A percentile compares a stretch with the other conserved stretches of the same genome.
Evolutionary conservation across 1,140 invertebrate genomes (phyloP).

Genomic region (Phymorhynchus buccinoides): DNA sequence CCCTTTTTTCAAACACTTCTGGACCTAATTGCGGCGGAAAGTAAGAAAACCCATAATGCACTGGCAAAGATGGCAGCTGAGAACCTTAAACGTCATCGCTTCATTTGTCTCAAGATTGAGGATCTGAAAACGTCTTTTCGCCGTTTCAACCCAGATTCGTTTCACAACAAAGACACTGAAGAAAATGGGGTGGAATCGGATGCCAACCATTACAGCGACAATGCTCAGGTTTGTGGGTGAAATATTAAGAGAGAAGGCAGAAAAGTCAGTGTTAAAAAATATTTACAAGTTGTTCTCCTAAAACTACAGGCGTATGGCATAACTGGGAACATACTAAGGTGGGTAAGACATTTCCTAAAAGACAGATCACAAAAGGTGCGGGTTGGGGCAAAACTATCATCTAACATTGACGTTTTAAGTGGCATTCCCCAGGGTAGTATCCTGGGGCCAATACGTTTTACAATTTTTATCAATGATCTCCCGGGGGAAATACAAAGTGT

Average conservation of each 20-base stretch:
- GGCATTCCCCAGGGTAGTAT: no score
- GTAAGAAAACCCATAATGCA: neutral
- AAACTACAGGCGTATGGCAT: no score
- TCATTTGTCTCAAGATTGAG: constrained; percentile 16
- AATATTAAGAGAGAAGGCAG: neutral
- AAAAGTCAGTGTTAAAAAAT: neutral
- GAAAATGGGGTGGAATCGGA: neutral
- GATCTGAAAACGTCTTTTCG: neutral
- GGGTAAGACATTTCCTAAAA: no score
- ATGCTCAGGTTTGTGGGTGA: neutral
- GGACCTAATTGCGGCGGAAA: neutral
- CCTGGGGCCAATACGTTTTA: no score
- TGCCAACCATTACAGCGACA: neutral
- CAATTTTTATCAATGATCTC: no score
- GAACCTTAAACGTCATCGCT: constrained; percentile 6
- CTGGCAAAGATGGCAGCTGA: neutral
- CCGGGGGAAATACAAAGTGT: no score
- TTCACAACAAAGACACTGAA: neutral
- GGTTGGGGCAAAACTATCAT: no score
- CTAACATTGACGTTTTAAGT: no score
- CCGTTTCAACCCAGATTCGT: neutral
- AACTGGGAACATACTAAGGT: no score
- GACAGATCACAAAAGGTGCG: no score
- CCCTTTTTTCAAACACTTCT: neutral
- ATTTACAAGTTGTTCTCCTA: neutral